Evolutionary conservation across 2,797 vertebrate genomes (phyloP).

Genomic region (Sibirionetta formosa): DNA sequence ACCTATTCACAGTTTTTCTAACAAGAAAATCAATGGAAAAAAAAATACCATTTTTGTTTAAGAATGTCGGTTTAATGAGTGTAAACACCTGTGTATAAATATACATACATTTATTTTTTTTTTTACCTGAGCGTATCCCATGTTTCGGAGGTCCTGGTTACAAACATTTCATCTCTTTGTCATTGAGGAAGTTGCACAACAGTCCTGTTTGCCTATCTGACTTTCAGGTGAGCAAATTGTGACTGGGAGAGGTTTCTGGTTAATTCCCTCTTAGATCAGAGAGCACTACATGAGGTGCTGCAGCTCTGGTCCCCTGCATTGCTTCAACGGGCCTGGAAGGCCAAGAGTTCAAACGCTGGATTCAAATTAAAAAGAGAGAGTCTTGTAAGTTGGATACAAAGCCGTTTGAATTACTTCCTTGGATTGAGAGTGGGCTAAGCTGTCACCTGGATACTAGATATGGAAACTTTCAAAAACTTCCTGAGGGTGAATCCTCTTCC

Average conservation of each 20-base stretch:
- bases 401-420: neutral
- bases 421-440: neutral
- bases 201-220: neutral
- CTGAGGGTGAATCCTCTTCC: neutral
- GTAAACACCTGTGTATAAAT: neutral
- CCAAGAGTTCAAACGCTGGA: neutral
- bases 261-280: neutral
- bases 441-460: neutral
- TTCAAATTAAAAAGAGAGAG: neutral
- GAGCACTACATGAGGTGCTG: neutral
- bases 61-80: neutral
- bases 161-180: neutral
- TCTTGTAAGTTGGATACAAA: neutral
- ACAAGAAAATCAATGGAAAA: neutral
- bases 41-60: neutral
- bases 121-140: neutral
- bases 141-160: neutral
- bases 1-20: neutral
- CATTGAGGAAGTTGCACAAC: neutral
- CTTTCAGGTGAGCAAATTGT: neutral
- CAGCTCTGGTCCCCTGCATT: neutral
- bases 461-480: neutral
- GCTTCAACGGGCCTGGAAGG: neutral
- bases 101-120: too few species aligned
- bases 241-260: conserved; percentile 9